These are phyloP conservation scores for Phrynocephalus vlangalii DNA, from an alignment of 2,797 vertebrate species.

Conservation along the genomic window DNA sequence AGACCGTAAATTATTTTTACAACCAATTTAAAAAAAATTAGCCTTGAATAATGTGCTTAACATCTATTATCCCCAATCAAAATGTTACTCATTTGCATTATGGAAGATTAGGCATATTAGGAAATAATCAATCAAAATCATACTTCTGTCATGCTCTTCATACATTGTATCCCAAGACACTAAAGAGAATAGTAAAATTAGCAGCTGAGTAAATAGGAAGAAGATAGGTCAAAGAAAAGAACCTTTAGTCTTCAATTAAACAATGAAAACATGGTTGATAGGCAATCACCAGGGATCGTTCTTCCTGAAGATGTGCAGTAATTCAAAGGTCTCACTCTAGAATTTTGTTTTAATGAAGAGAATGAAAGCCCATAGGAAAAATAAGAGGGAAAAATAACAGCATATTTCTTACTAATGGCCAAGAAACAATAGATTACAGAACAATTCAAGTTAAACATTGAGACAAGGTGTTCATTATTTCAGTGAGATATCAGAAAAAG, in stretches of 20 bases:
- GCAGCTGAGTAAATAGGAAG: conserved; percentile 58
- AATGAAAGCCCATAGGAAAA: conserved; percentile 27
- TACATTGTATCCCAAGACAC: conserved; percentile 46
- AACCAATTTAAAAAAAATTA: conserved; percentile 57
- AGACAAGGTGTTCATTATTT: not conserved
- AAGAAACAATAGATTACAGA: conserved; percentile 3
- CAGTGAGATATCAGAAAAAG: not conserved
- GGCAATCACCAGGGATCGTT: not conserved
- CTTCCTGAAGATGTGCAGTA: conserved; percentile 37
- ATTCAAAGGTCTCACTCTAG: conserved; percentile 52
- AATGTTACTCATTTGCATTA: conserved; percentile 60
- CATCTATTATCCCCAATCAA: conserved; percentile 66
- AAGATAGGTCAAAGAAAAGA: conserved; percentile 56
- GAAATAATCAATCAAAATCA: conserved; percentile 58
- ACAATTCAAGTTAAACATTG: conserved; percentile 24
- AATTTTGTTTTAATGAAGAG: conserved; percentile 31
- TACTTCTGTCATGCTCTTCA: conserved; percentile 47
- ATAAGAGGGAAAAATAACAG: conserved; percentile 25
- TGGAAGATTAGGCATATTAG: conserved; percentile 60
- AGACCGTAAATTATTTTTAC: conserved; percentile 61
- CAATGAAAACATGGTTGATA: conserved; percentile 35
- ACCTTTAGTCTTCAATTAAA: conserved; percentile 40
- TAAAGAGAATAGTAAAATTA: conserved; percentile 66
- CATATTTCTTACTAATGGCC: not conserved
- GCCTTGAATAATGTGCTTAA: conserved; percentile 53